A percentile compares a stretch with the other conserved stretches of the same genome.
Conservation (phyloP, 2,113 vertebrate genomes). For the Dendrocopos noguchii region DNA sequence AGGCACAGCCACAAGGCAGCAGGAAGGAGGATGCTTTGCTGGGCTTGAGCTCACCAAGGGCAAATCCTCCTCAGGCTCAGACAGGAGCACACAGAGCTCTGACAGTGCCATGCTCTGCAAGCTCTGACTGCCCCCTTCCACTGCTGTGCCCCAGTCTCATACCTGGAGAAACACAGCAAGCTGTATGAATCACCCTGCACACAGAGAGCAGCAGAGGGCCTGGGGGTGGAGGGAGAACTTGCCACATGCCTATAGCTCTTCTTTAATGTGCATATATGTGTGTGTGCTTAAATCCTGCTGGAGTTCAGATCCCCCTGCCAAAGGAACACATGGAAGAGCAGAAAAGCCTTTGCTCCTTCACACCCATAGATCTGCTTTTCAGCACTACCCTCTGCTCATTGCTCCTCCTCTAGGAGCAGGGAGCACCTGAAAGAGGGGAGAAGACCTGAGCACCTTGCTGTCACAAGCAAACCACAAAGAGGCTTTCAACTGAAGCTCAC, state of each 20-base stretch:
- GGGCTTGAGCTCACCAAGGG: background rate
- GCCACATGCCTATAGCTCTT: background rate
- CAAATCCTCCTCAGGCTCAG: background rate
- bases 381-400: background rate
- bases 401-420: background rate
- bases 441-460: background rate
- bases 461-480: background rate
- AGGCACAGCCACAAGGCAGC: background rate
- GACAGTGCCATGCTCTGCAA: background rate
- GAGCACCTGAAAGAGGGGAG: background rate
- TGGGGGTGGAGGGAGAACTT: background rate
- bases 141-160: background rate
- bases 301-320: background rate
- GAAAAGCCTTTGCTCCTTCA: background rate
- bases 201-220: background rate
- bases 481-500: background rate
- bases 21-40: background rate
- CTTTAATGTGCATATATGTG: background rate
- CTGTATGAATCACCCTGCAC: constrained; percentile 5
- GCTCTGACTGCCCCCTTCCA: background rate
- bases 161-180: background rate
- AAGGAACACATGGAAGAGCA: background rate
- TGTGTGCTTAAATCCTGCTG: background rate
- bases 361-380: background rate
- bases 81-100: background rate